Percentiles rank a stretch among this genome's conserved stretches.
Evolutionary conservation across 2,888 invertebrate genomes (phyloP).

Genomic region (Sminthurinus aureus): DNA sequence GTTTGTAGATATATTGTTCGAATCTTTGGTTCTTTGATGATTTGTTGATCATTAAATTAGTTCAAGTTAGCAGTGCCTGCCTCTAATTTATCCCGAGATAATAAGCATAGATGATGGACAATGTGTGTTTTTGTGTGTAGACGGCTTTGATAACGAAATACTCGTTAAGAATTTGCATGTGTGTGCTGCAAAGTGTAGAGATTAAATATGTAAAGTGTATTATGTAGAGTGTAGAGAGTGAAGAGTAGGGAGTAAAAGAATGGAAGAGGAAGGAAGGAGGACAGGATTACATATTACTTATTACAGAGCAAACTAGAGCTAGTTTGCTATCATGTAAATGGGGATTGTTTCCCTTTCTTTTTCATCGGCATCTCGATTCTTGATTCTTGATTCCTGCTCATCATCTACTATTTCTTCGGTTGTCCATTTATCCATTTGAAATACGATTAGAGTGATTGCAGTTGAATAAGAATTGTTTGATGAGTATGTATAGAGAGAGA

Average conservation of each 20-base stretch:
- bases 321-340: constrained; percentile 39
- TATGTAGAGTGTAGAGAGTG: neutral
- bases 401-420: constrained; percentile 9
- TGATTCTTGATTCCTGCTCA: no score
- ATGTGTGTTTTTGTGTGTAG: neutral
- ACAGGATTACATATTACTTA: constrained; percentile 9
- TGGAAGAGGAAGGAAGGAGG: constrained; percentile 10
- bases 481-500: neutral
- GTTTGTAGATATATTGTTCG: no score
- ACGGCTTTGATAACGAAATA: constrained; percentile 35
- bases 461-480: constrained; percentile 36
- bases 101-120: neutral
- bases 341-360: constrained; percentile 24
- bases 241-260: neutral
- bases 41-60: constrained; percentile 12
- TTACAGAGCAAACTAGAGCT: neutral
- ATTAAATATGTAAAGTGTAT: no score
- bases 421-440: constrained; percentile 43
- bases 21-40: no score
- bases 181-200: neutral
- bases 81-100: constrained; percentile 2
- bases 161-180: constrained; percentile 36
- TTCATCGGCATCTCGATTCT: no score
- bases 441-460: constrained; percentile 46
- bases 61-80: neutral